Percentiles rank a stretch among this genome's conserved stretches.
Evolutionary conservation across 2,797 vertebrate genomes (phyloP).

Genomic region (Pangasius djambal): DNA sequence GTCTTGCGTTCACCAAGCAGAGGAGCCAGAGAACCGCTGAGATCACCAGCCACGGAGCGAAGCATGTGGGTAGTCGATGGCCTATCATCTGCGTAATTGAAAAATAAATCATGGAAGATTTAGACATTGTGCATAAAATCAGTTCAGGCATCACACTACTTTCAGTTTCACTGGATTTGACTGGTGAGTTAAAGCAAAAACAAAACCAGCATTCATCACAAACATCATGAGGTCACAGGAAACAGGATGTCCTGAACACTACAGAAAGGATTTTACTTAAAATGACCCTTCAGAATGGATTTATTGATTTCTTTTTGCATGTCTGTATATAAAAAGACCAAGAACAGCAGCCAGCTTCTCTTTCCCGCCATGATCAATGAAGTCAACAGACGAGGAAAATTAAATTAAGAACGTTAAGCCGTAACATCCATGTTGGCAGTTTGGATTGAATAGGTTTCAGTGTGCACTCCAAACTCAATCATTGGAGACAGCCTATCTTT

Average conservation of each 20-base stretch:
- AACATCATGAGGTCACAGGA: constrained; percentile 32
- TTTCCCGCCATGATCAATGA: constrained; percentile 51
- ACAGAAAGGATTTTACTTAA: constrained; percentile 23
- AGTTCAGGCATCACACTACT: not conserved
- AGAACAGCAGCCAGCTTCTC: constrained; percentile 18
- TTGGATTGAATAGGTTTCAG: constrained; percentile 64
- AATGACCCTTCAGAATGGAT: constrained; percentile 8
- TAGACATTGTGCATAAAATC: constrained; percentile 30
- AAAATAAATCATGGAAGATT: constrained; percentile 38
- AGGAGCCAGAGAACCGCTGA: constrained; percentile 76
- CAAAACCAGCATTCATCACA: constrained; percentile 6
- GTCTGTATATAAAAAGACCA: constrained; percentile 35
- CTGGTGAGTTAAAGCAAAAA: constrained; percentile 2
- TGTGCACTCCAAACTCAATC: constrained; percentile 63
- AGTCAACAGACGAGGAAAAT: constrained; percentile 55
- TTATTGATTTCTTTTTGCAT: constrained; percentile 33
- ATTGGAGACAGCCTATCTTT: constrained; percentile 63
- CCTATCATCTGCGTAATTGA: constrained; percentile 81
- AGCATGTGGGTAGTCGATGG: constrained; percentile 79
- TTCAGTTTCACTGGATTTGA: constrained; percentile 15
- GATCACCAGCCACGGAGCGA: constrained; percentile 86
- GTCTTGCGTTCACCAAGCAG: constrained; percentile 87
- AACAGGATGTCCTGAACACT: constrained; percentile 36
- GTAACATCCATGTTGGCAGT: constrained; percentile 55
- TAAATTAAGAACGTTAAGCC: constrained; percentile 55